Evolutionary conservation across 2,113 vertebrate species (phyloP).

Genomic region (Lipophrys pholis): DNA sequence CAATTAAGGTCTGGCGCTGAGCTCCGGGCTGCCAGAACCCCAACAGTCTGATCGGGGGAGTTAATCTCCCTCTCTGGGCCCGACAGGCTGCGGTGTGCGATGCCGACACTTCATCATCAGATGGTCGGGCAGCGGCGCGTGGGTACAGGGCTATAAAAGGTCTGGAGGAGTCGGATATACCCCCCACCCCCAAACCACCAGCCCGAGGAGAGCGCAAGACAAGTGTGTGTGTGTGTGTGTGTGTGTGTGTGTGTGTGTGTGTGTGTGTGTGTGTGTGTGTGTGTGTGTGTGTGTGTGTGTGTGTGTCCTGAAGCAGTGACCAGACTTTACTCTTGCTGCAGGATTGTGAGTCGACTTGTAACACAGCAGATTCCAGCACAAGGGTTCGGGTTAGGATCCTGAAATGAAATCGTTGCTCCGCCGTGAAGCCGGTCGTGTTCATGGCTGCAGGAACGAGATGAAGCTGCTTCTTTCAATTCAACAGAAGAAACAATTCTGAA

Average conservation of each 20-base stretch:
- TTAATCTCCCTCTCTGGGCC: conserved; percentile 68
- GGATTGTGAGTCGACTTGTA: conserved; percentile 49
- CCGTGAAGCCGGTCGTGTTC: conserved; percentile 36
- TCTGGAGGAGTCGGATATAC: conserved; percentile 44
- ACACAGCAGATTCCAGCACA: conserved; percentile 56
- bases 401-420: conserved; percentile 40
- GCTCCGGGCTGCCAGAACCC: conserved; percentile 54
- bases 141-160: conserved; percentile 79
- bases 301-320: conserved; percentile 29
- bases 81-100: conserved; percentile 50
- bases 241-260: no score
- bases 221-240: no score
- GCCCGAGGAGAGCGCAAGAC: conserved; percentile 26
- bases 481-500: no score
- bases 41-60: conserved; percentile 62
- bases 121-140: conserved; percentile 69
- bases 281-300: conserved; percentile 26
- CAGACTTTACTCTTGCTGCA: conserved; percentile 57
- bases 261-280: no score
- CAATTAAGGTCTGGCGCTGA: conserved; percentile 76
- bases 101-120: conserved; percentile 67
- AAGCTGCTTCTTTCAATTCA: no score
- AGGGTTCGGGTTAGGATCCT: no score
- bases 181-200: conserved; percentile 37
- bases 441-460: conserved; percentile 2